Evolutionary conservation across 2,888 invertebrate species (phyloP), one percentile per base, ranked within the genome.

Genomic region (Beris chalybata): DNA sequence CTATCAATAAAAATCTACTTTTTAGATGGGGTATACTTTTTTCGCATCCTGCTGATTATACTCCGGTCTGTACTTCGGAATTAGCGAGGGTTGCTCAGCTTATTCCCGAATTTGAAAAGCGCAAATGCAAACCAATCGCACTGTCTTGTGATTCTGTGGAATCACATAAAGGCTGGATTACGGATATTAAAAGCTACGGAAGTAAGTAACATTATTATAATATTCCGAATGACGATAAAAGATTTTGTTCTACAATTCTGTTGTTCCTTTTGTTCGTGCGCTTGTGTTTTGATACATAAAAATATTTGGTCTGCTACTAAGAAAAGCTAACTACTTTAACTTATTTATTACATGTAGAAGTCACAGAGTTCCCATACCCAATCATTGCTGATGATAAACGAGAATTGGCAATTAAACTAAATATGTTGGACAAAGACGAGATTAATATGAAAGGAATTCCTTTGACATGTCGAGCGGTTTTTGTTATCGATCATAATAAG

Each of bases 21-120:
- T 80, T 79, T 77, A 95, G 95, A 48, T 99, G 98, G 98, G 93
- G 91, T 6, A 89, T 98, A 68, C 81, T 99, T 38, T 98, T 98
- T 80, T 97, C 97, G 0, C 98, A 99, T 82, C 98, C 98, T 0
- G 91, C 94, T 32, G 98, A 98, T 80, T 99, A 91, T 79, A 99
- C 98, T 0, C 98, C 98, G 0, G 97, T 99, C 0, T 98, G 98
- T 76, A 99, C 98, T 0, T 98, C 97, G 0, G 98, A 98, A 81
- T 82, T 99, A 63, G 91, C 93, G 0, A 83, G 89, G 66, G 89
- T 93, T 1, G 86, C 89, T 0, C 83, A 87, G 68, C 78, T 96
- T 54, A 74, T 86, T 66, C 89, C 90, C 0, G 92, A 95, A 77
- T 97, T 97, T 76, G 74, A 82, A 12, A 90, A 89, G 75, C 85